Percentiles rank a stretch among this genome's conserved stretches.
Evolutionary conservation across 2,113 vertebrate genomes (phyloP).

Genomic region (Pholis gunnellus): DNA sequence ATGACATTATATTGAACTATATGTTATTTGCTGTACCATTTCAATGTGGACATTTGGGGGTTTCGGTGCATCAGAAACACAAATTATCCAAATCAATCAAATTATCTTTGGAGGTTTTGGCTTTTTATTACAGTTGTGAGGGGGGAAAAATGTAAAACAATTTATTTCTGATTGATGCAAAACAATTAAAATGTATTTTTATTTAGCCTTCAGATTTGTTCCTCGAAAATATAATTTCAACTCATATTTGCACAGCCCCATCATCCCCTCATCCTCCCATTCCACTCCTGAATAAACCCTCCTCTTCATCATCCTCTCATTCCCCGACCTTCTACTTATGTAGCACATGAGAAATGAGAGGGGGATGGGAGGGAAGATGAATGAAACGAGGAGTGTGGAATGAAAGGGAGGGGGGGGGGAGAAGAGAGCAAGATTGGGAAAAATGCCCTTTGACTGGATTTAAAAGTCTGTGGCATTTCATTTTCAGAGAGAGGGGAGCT

Average conservation of each 20-base stretch:
- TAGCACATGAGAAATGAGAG: conserved; percentile 79
- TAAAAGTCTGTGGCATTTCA: conserved; percentile 83
- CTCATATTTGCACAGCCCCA: conserved; percentile 62
- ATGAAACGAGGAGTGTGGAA: conserved; percentile 74
- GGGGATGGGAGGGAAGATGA: conserved; percentile 76
- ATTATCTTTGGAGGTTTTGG: background rate
- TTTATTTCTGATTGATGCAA: background rate
- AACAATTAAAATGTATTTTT: background rate
- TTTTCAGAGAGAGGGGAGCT: conserved; percentile 82
- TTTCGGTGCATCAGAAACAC: conserved; percentile 4
- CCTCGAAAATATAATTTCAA: conserved; percentile 31
- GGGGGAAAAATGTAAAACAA: background rate
- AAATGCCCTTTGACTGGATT: conserved; percentile 82
- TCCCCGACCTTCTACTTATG: conserved; percentile 75
- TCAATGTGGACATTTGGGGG: background rate
- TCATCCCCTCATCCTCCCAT: conserved; percentile 70
- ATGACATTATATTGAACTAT: conserved; percentile 26
- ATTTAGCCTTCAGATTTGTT: background rate
- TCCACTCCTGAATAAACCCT: conserved; percentile 68
- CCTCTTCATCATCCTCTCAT: conserved; percentile 77
- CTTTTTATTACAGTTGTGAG: background rate
- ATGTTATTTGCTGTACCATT: conserved; percentile 7
- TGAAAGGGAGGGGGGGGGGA: conserved; percentile 59
- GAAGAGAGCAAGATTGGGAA: conserved; percentile 76
- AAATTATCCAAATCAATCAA: background rate